phyloP scores from a whole-genome alignment of 2,888 invertebrate species.

The Coremacera marginata region DNA sequence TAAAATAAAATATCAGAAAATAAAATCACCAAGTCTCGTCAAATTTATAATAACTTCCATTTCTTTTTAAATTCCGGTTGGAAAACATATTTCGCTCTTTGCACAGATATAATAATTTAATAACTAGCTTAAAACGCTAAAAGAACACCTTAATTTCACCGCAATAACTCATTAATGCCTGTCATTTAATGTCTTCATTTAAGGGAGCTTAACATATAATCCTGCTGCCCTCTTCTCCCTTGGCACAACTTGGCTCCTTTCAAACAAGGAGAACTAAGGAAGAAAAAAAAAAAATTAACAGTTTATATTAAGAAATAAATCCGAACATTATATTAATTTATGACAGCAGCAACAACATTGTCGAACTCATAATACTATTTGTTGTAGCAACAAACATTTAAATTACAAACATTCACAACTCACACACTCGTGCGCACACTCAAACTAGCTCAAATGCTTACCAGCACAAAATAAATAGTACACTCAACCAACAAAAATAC shows the following conservation, averaged over 20 bases:
- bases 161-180: slow-evolving; percentile 18
- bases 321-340: slow-evolving; percentile 33
- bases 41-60: no score
- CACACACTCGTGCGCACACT: background rate
- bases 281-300: background rate
- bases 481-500: slow-evolving; percentile 46
- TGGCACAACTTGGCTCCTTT: background rate
- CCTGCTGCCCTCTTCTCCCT: background rate
- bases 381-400: slow-evolving; percentile 19
- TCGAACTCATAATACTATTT: slow-evolving; percentile 6
- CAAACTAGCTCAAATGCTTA: background rate
- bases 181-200: slow-evolving; percentile 27
- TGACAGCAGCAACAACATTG: slow-evolving; percentile 28
- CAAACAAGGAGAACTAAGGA: background rate
- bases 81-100: background rate
- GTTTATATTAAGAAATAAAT: slow-evolving; percentile 17
- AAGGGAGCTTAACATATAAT: background rate
- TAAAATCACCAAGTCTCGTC: no score
- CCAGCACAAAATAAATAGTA: slow-evolving; percentile 22
- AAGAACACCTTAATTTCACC: slow-evolving; percentile 5
- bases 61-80: background rate
- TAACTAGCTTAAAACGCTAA: background rate
- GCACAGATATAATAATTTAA: background rate
- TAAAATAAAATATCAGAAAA: no score
- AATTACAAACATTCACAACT: slow-evolving; percentile 5